These are phyloP conservation scores for Petrolisthes manimaculis DNA, from an alignment of 2,888 invertebrate genomes.

Conservation along the genomic window DNA sequence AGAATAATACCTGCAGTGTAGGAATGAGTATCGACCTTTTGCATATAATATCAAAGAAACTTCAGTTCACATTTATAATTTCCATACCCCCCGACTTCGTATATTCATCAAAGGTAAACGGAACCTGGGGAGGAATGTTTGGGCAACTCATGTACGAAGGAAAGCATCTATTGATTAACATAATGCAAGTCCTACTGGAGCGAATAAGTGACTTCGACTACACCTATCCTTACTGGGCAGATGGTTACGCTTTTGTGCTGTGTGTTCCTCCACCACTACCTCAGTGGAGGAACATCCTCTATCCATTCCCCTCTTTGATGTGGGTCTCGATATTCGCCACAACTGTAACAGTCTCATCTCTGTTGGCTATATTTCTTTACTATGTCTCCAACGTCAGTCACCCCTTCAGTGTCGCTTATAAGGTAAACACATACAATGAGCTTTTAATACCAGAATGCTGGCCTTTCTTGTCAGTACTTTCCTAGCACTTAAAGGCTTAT, in stretches of 20 bases:
- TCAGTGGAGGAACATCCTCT: conserved; percentile 39
- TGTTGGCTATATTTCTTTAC: too few relatives aligned
- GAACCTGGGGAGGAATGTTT: conserved; percentile 54
- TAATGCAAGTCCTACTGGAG: conserved; percentile 21
- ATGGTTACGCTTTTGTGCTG: conserved; percentile 43
- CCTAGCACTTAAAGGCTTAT: too few relatives aligned
- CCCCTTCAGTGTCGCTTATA: too few relatives aligned
- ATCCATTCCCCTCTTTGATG: conserved; percentile 24
- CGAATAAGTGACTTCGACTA: conserved; percentile 31
- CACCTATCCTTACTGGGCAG: conserved; percentile 39
- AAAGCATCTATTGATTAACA: conserved; percentile 42
- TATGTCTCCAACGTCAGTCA: too few relatives aligned
- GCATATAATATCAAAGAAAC: conserved; percentile 32
- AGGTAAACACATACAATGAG: too few relatives aligned
- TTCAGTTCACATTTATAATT: conserved; percentile 40
- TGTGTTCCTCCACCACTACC: conserved; percentile 45
- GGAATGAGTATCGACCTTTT: conserved; percentile 33
- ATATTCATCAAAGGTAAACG: conserved; percentile 43
- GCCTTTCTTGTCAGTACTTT: too few relatives aligned
- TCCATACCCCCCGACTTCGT: conserved; percentile 1
- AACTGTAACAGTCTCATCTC: too few relatives aligned
- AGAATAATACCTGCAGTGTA: conserved; percentile 5
- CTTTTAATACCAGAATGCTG: too few relatives aligned
- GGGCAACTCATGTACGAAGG: conserved; percentile 36
- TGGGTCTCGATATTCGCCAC: background rate